A percentile compares a stretch with the other conserved stretches of the same genome.
Evolutionary conservation across 2,113 vertebrate genomes (phyloP).

Genomic region (Entomyzon cyanotis): DNA sequence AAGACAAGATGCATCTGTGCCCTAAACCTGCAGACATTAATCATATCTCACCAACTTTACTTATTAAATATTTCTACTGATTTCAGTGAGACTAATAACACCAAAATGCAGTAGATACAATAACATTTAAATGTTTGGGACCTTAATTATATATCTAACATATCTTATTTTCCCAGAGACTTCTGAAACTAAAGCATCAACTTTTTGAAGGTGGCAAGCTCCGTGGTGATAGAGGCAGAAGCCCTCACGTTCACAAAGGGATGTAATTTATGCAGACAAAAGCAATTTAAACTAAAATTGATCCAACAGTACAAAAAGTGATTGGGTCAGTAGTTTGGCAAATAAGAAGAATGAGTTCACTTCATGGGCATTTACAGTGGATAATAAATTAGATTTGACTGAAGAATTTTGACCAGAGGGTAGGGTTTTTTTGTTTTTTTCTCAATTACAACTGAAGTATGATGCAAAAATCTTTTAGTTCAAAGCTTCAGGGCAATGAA

Average conservation of each 20-base stretch:
- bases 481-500: not conserved
- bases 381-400: conserved; percentile 30
- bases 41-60: not conserved
- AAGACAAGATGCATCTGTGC: not conserved
- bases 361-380: conserved; percentile 6
- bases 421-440: not conserved
- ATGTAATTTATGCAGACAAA: conserved; percentile 45
- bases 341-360: conserved; percentile 44
- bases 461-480: not conserved
- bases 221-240: not conserved
- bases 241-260: not conserved
- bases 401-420: conserved; percentile 4
- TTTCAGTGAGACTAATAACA: not conserved
- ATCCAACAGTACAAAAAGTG: conserved; percentile 19
- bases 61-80: not conserved
- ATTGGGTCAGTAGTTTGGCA: conserved; percentile 49
- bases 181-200: not conserved
- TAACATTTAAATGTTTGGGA: not conserved
- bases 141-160: not conserved
- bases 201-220: not conserved
- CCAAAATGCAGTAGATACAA: not conserved
- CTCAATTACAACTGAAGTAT: not conserved
- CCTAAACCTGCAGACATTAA: not conserved
- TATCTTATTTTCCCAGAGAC: not conserved
- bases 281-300: conserved; percentile 49